phyloP scores from a whole-genome alignment of 2,888 invertebrate genomes.

The Eupithecia exiguata region DNA sequence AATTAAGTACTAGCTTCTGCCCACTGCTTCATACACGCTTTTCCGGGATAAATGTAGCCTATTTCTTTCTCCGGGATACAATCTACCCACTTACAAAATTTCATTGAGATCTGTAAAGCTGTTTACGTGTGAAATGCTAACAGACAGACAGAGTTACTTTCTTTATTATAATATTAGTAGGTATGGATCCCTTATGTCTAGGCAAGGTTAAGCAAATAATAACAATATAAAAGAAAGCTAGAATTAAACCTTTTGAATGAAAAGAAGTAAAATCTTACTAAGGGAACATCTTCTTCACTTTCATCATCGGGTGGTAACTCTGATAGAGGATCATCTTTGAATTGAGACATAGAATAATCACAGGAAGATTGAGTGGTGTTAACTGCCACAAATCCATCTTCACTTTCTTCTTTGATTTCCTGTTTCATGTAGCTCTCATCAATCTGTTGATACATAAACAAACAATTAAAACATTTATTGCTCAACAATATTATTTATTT shows the following conservation, averaged over 20 bases:
- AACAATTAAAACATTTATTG: no score
- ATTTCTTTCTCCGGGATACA: no score
- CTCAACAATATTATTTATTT: no score
- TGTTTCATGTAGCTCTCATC: slow-evolving; percentile 72
- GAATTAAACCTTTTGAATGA: not conserved
- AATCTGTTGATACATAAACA: slow-evolving; percentile 51
- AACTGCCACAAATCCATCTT: slow-evolving; percentile 69
- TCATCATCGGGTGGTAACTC: slow-evolving; percentile 80
- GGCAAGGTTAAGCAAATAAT: not conserved
- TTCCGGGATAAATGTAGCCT: no score
- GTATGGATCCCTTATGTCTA: not conserved
- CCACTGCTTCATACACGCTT: no score
- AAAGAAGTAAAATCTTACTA: slow-evolving; percentile 80
- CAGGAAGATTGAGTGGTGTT: slow-evolving; percentile 87
- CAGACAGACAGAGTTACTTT: no score
- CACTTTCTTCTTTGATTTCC: slow-evolving; percentile 76
- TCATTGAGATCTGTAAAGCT: no score
- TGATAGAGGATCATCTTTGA: slow-evolving; percentile 83
- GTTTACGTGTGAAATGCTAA: no score
- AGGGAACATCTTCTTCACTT: slow-evolving; percentile 89
- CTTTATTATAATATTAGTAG: no score
- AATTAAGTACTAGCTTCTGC: no score
- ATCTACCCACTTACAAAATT: no score
- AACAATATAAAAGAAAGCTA: not conserved
- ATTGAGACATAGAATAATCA: slow-evolving; percentile 88